phyloP scores from a whole-genome alignment of 2,113 vertebrate genomes.

The Propithecus coquereli region DNA sequence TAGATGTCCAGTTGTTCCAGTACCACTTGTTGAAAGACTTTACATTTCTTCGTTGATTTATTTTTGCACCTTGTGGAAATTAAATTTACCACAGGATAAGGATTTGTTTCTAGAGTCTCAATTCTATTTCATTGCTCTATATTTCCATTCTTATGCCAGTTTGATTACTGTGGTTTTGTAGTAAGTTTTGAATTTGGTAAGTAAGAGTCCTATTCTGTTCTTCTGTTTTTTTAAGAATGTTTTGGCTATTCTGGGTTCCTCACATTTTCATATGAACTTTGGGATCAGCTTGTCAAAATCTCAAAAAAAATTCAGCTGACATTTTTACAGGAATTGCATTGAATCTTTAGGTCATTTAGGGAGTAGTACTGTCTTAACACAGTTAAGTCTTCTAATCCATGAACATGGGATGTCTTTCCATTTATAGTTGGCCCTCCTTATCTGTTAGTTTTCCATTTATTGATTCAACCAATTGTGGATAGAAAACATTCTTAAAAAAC shows the following conservation, averaged over 20 bases:
- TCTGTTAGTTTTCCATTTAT: too few species aligned
- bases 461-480: too few species aligned
- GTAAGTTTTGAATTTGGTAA: not conserved
- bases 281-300: not conserved
- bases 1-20: not conserved
- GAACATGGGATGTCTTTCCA: not conserved
- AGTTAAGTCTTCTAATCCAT: not conserved
- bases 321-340: not conserved
- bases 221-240: not conserved
- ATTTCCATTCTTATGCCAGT: not conserved
- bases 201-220: not conserved
- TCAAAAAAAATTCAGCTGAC: not conserved
- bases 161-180: not conserved
- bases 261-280: not conserved
- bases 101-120: not conserved
- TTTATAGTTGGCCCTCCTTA: not conserved
- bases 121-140: not conserved
- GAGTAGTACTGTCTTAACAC: not conserved
- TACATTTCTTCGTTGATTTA: not conserved
- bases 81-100: not conserved
- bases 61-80: not conserved
- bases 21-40: not conserved
- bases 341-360: not conserved
- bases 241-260: not conserved
- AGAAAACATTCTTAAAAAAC: too few species aligned